These are phyloP conservation scores for Leucoma salicis DNA, from an alignment of 2,888 invertebrate species.

Conservation along the genomic window DNA sequence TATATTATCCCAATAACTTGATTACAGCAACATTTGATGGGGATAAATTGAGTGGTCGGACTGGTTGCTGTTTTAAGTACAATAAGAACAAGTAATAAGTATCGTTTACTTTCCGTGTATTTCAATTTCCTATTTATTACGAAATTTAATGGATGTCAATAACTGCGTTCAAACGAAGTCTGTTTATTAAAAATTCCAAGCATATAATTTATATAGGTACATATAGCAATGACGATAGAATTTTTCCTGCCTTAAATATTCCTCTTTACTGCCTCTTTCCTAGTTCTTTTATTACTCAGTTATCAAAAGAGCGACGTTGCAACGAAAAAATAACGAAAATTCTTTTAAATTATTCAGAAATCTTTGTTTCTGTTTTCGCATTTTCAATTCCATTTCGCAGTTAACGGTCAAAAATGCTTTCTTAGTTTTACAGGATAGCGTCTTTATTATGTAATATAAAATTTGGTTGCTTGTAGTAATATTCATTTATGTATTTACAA, in stretches of 20 bases:
- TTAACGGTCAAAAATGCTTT: constrained; percentile 1
- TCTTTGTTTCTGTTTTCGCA: constrained; percentile 5
- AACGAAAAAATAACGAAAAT: constrained; percentile 1
- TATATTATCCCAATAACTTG: constrained; percentile 54
- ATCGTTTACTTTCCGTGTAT: not conserved
- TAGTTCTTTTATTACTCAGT: constrained; percentile 2
- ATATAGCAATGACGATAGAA: not conserved
- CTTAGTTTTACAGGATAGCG: not conserved
- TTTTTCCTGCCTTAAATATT: constrained; percentile 6
- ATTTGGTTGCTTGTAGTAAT: too few relatives aligned
- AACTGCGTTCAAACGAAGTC: constrained; percentile 3
- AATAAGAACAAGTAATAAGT: not conserved
- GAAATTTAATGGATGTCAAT: constrained; percentile 16
- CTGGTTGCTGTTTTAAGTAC: constrained; percentile 25
- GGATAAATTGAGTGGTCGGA: constrained; percentile 33
- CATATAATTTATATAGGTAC: constrained; percentile 6
- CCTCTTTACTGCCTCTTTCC: constrained; percentile 5
- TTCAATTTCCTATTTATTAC: constrained; percentile 15
- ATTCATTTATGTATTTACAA: too few relatives aligned
- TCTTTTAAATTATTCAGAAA: constrained; percentile 8
- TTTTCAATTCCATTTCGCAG: constrained; percentile 7
- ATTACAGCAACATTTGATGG: constrained; percentile 46
- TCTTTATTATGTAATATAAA: too few relatives aligned
- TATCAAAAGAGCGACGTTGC: constrained; percentile 5
- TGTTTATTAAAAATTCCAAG: constrained; percentile 16